phyloP scores from a whole-genome alignment of 2,797 vertebrate species.

The Cryptoprocta ferox region DNA sequence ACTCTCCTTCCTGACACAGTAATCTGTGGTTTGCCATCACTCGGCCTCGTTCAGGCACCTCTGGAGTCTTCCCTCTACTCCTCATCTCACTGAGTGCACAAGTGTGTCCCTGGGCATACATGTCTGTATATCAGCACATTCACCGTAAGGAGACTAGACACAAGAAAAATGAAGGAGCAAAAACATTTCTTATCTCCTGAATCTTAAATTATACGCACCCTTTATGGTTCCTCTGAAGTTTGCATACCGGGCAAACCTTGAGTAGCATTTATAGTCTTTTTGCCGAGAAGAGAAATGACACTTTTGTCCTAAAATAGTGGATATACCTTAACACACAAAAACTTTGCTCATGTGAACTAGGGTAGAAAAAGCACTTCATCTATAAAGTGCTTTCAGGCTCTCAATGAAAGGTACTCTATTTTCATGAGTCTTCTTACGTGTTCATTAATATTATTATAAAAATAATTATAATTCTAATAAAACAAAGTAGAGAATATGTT shows the following conservation, averaged over 20 bases:
- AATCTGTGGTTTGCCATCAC: neutral
- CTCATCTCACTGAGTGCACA: neutral
- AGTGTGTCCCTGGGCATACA: neutral
- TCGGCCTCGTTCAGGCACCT: neutral
- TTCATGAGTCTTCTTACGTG: neutral
- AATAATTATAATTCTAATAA: constrained; percentile 51
- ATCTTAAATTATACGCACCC: constrained; percentile 1
- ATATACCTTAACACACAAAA: neutral
- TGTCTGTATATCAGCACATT: neutral
- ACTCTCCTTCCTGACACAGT: neutral
- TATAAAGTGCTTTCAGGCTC: constrained; percentile 24
- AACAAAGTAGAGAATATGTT: constrained; percentile 30
- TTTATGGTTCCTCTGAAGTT: neutral
- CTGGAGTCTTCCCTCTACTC: neutral
- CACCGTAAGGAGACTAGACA: neutral
- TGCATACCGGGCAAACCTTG: neutral
- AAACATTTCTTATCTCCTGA: neutral
- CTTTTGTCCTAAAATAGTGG: neutral
- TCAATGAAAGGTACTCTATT: neutral
- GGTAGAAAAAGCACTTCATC: neutral
- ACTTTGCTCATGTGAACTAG: constrained; percentile 9
- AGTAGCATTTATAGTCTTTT: neutral
- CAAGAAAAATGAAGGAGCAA: neutral
- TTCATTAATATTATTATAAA: constrained; percentile 41
- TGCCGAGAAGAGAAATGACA: neutral